Base-by-base conservation (phyloP, 2,888 invertebrate genomes). In the Lasioglossum calceatum region DNA sequence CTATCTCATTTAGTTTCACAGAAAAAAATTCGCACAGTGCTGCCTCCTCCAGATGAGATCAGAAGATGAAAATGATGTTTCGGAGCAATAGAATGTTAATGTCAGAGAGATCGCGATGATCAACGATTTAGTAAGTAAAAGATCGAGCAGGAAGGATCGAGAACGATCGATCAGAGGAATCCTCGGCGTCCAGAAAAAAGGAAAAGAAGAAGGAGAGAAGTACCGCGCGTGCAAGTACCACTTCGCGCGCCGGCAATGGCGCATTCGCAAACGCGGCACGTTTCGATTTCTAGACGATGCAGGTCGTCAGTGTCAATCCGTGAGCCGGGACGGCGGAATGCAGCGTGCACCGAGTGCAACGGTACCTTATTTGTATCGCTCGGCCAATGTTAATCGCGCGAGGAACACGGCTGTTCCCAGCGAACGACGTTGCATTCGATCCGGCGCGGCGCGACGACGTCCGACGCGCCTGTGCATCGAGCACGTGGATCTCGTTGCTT, bases 261-360 rank as follows among this genome's bases (percentile, higher is more conserved):
- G n/a, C 32, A 32, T 64, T 81, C 72, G 72, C 67, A 85, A 58
- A 39, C 83, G 19, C 39, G 83, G 79, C 86, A 89, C 85, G 88
- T 88, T 77, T 87, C 73, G 79, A 86, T 89, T 89, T 89, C 88
- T 90, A 88, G 86, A 89, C 86, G 82, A 83, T 86, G 87, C 84
- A 80, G 81, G 83, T 88, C 86, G 87, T 71, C 87, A 71, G 81
- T 86, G 86, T 86, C 86, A 81, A 76, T 84, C 86, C 79, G 72
- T 74, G 84, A 82, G 73, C 61, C 87, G 64, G 32, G 80, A 64
- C 76, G 73, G 36, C 47, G 89, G 87, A 87, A 89, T 86, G 85
- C 87, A 74, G 23, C 86, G 75, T 47, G 27, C 71, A 82, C 67
- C 78, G 72, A 88, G 81, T 19, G 86, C 87, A 89, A 87, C 89